Evolutionary conservation across 2,888 invertebrate genomes (phyloP).

Genomic region (Lordiphosa andalusiaca): DNA sequence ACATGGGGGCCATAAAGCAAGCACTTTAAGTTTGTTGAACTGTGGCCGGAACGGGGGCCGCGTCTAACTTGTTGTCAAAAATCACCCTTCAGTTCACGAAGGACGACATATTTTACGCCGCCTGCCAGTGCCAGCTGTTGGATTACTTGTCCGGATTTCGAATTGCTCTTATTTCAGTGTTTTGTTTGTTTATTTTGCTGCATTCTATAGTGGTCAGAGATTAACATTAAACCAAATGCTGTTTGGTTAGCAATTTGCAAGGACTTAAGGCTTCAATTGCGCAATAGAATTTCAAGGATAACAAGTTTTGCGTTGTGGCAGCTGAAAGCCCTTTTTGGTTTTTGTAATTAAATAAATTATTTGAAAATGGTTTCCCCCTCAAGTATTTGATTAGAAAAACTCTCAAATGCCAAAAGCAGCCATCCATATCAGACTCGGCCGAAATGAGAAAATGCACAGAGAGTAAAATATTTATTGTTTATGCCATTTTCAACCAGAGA

Average conservation of each 20-base stretch:
- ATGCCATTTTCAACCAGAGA: neutral
- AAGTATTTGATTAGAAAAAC: constrained; percentile 26
- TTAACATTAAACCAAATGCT: neutral
- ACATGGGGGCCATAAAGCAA: constrained; percentile 64
- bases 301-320: neutral
- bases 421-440: too few species aligned
- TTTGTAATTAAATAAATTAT: constrained; percentile 7
- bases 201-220: constrained; percentile 17
- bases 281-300: constrained; percentile 10
- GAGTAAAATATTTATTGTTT: constrained; percentile 19
- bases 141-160: constrained; percentile 24
- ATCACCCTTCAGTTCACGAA: constrained; percentile 7
- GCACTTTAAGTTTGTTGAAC: constrained; percentile 71
- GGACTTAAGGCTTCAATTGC: neutral
- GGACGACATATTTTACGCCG: constrained; percentile 25
- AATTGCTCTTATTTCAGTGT: constrained; percentile 31
- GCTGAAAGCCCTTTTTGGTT: too few species aligned
- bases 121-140: constrained; percentile 42
- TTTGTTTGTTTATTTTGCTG: constrained; percentile 3
- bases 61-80: constrained; percentile 61
- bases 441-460: constrained; percentile 1
- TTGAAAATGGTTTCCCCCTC: too few species aligned
- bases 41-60: constrained; percentile 41
- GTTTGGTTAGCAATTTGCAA: constrained; percentile 5
- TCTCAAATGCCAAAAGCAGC: neutral